phyloP scores from a whole-genome alignment of 2,113 vertebrate species.

The Quiscalus mexicanus region DNA sequence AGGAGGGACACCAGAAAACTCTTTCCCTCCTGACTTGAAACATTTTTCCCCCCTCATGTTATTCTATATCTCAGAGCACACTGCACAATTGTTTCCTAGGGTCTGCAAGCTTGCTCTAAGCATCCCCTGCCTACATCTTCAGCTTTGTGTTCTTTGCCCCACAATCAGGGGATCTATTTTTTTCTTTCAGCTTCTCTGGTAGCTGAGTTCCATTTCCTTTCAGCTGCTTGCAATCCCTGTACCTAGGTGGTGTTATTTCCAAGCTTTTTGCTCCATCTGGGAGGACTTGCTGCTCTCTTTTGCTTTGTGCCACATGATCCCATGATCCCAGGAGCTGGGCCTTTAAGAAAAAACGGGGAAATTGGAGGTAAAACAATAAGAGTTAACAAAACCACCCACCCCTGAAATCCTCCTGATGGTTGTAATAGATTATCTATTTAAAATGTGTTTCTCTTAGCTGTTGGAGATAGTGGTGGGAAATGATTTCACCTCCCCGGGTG shows the following conservation, averaged over 20 bases:
- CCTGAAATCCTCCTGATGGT: slow-evolving; percentile 44
- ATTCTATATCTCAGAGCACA: neutral
- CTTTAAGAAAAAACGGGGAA: slow-evolving; percentile 44
- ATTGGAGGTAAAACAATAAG: slow-evolving; percentile 1
- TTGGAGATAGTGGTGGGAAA: slow-evolving; percentile 51
- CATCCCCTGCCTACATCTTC: neutral
- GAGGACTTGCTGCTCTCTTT: neutral
- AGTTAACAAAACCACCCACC: slow-evolving; percentile 39
- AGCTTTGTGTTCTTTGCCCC: neutral
- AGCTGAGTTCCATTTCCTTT: neutral
- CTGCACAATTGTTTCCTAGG: neutral
- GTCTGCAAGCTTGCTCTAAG: neutral
- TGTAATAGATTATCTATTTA: slow-evolving; percentile 66
- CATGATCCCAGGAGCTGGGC: neutral
- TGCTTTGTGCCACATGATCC: neutral
- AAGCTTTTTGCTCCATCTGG: neutral
- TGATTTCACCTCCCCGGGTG: slow-evolving; percentile 36
- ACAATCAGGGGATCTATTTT: neutral
- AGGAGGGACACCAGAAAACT: neutral
- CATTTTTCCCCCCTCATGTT: accelerated
- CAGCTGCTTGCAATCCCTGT: neutral
- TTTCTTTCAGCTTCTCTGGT: neutral
- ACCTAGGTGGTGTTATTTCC: neutral
- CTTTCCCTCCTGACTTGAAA: neutral
- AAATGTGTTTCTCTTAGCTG: slow-evolving; percentile 51